Evolutionary conservation across 1,140 invertebrate genomes (phyloP).

Genomic region (Diprion similis): DNA sequence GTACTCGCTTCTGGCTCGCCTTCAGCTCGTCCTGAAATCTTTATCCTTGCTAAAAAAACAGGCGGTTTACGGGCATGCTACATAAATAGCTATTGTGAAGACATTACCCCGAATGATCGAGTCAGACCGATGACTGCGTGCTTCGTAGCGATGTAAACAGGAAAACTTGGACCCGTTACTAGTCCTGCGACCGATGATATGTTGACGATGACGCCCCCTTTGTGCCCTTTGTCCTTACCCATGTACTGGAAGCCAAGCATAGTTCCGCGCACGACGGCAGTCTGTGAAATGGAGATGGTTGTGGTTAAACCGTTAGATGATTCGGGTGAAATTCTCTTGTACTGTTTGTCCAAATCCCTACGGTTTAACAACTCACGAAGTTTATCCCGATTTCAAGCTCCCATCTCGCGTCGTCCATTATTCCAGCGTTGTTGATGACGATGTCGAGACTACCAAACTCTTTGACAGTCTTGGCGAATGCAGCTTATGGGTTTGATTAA

Average conservation of each 20-base stretch:
- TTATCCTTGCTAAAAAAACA: no score
- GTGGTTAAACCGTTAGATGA: no score
- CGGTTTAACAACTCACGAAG: no score
- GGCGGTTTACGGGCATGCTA: no score
- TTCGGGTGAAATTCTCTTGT: no score
- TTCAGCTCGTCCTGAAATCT: no score
- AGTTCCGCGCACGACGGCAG: conserved; percentile 15
- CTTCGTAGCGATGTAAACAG: conserved; percentile 72
- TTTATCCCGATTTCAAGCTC: conserved; percentile 55
- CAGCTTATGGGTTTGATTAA: conserved; percentile 32
- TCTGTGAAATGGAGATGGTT: neutral
- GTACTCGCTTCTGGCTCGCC: no score
- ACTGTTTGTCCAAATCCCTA: no score
- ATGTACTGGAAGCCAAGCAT: conserved; percentile 53
- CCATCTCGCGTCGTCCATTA: conserved; percentile 57
- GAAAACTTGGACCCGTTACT: conserved; percentile 57
- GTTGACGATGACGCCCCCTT: conserved; percentile 68
- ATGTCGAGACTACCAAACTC: conserved; percentile 53
- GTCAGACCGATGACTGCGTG: conserved; percentile 61
- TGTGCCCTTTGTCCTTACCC: conserved; percentile 65
- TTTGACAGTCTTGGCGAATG: conserved; percentile 45
- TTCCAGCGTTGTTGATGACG: conserved; percentile 59
- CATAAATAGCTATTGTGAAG: neutral
- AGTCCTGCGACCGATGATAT: conserved; percentile 65
- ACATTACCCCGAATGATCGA: conserved; percentile 40